A percentile compares a stretch with the other conserved stretches of the same genome.
These are phyloP conservation scores for Sceloporus undulatus DNA, from an alignment of 2,113 vertebrate species.

Conservation along the genomic window DNA sequence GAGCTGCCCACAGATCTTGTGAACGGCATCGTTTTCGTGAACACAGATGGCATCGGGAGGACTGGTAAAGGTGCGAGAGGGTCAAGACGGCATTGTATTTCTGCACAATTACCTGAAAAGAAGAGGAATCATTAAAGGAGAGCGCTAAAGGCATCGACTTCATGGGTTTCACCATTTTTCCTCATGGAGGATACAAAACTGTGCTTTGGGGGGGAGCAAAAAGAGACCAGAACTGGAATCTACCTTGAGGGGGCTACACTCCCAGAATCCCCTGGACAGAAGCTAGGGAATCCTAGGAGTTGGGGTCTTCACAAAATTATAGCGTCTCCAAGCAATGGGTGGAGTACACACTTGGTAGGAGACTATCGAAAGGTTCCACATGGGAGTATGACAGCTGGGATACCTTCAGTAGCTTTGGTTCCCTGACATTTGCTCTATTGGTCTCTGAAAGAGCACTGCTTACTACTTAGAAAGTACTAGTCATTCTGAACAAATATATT, in stretches of 20 bases:
- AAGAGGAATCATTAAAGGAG: background rate
- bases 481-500: too few relatives aligned
- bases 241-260: too few relatives aligned
- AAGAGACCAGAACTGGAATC: background rate
- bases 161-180: slow-evolving; percentile 24
- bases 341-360: background rate
- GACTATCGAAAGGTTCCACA: background rate
- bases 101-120: slow-evolving; percentile 92
- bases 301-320: too few relatives aligned
- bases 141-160: slow-evolving; percentile 14
- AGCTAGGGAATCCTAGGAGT: too few relatives aligned
- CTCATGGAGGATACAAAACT: slow-evolving; percentile 25
- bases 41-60: slow-evolving; percentile 94
- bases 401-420: too few relatives aligned
- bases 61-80: slow-evolving; percentile 90
- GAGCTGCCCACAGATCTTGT: slow-evolving; percentile 90
- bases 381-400: too few relatives aligned
- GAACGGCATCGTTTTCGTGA: slow-evolving; percentile 92
- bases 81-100: slow-evolving; percentile 97
- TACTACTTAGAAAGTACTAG: too few relatives aligned
- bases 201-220: too few relatives aligned
- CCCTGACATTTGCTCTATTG: too few relatives aligned
- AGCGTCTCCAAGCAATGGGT: background rate
- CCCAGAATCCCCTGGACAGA: background rate
- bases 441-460: too few relatives aligned